Conservation (phyloP, 2,888 invertebrate genomes). For the Acanthosepion esculentum region DNA sequence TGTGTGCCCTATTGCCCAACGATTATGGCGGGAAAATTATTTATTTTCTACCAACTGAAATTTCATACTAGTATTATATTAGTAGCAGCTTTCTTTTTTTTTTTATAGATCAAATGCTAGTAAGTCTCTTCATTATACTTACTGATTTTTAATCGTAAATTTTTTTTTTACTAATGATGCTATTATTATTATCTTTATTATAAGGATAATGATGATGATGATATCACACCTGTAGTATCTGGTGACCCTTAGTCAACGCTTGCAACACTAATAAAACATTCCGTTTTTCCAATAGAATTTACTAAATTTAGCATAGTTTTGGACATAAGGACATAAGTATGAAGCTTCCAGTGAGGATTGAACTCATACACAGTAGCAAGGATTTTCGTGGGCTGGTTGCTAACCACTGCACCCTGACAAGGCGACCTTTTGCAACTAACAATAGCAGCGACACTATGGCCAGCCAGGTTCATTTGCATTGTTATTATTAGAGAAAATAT, state of each 20-base stretch:
- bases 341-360: too few species aligned
- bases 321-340: too few species aligned
- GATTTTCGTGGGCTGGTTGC: too few species aligned
- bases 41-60: neutral
- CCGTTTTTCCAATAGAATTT: too few species aligned
- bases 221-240: neutral
- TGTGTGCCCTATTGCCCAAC: neutral
- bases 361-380: too few species aligned
- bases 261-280: neutral
- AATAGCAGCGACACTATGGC: too few species aligned
- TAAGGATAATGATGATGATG: neutral
- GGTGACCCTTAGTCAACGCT: neutral
- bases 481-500: too few species aligned
- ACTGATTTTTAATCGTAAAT: neutral
- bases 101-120: neutral
- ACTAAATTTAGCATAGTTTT: too few species aligned
- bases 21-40: neutral
- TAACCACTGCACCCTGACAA: too few species aligned
- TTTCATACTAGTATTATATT: neutral
- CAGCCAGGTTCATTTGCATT: too few species aligned
- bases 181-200: neutral
- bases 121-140: neutral
- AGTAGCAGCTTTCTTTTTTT: neutral
- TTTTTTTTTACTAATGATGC: neutral
- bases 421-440: too few species aligned